Base-by-base conservation (phyloP, 2,888 invertebrate species). In the Leptothorax acervorum region DNA sequence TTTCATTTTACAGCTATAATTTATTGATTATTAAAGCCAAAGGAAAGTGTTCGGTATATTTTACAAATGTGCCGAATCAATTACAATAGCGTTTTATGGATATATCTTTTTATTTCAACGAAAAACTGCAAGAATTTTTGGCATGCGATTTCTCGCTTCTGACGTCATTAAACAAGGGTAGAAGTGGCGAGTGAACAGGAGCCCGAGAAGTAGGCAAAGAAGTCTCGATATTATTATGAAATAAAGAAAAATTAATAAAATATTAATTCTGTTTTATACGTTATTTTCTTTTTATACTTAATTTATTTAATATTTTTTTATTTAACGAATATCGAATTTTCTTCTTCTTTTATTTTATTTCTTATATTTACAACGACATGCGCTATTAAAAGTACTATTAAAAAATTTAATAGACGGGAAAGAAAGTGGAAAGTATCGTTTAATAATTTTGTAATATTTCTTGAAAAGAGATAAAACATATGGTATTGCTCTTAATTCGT, bases 401-500 rank as follows among this genome's bases (percentile, higher is more conserved):
- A 63, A 48, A 28, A 28, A 57, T 73, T n/a, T 35, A 18, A 42
- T 66, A 48, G 2, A 70, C 0, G 8, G 11, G 0, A 66, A 28
- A 3, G 39, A 63, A 63, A 5, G 11, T 63, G 4, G 9, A 11
- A 70, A n/a, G 12, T 35, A 35, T 35, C 12, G 1, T 48, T 68
- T 70, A 4, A 53, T 31, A 70, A 51, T n/a, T 70, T 70, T 12
- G 51, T 8, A 6, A 68, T 23, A 68, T 68, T 48, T 68, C 18
- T 48, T 31, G 5, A 18, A 18, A 5, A 28, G 28, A 66, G 45
- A 48, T 15, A 66, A 48, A 48, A 39, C 1, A 9, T 2, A 42
- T 42, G 8, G 39, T 15, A 66, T 48, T 66, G 48, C 18, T n/a
- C 35, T 70, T 23, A n/a, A 53, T 35, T 35, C 35, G 5, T 35